phyloP scores from a whole-genome alignment of 1,140 invertebrate genomes.

The Euborellia annulipes region DNA sequence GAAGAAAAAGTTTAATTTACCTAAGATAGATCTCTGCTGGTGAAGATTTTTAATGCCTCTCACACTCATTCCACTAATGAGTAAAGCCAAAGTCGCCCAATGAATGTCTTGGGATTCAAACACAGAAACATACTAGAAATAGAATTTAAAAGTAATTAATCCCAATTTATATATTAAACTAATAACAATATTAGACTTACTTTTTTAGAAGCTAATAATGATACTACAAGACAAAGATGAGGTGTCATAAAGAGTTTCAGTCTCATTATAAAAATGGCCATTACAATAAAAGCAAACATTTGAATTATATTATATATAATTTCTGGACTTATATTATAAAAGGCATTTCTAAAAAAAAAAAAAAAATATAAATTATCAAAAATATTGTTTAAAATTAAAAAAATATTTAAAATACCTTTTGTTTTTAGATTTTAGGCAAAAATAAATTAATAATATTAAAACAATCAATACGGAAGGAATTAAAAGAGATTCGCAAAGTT shows the following conservation, averaged over 20 bases:
- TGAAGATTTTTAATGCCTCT: conserved; percentile 30
- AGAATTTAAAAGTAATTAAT: not conserved
- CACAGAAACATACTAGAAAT: conserved; percentile 19
- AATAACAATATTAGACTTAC: conserved; percentile 20
- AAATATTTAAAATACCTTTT: too few relatives aligned
- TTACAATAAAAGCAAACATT: conserved; percentile 45
- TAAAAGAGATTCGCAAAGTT: conserved; percentile 35
- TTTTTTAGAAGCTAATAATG: conserved; percentile 37
- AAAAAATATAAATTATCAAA: not conserved
- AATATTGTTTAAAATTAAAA: conserved; percentile 1
- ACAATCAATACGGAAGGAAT: conserved; percentile 36
- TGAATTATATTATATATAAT: conserved; percentile 56
- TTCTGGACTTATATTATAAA: conserved; percentile 34
- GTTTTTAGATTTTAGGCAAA: conserved; percentile 20
- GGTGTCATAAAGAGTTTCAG: conserved; percentile 71
- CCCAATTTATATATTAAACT: too few relatives aligned
- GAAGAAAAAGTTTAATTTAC: conserved; percentile 32
- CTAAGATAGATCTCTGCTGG: conserved; percentile 31
- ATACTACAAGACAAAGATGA: conserved; percentile 55
- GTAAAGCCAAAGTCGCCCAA: conserved; percentile 24
- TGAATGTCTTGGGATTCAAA: conserved; percentile 19
- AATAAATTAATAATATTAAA: conserved; percentile 27
- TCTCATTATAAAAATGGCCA: conserved; percentile 69
- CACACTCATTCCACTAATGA: conserved; percentile 31
- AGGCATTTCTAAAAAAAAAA: conserved; percentile 2